Conservation (phyloP, 2,888 invertebrate species). For the Stegophylla sp. region DNA sequence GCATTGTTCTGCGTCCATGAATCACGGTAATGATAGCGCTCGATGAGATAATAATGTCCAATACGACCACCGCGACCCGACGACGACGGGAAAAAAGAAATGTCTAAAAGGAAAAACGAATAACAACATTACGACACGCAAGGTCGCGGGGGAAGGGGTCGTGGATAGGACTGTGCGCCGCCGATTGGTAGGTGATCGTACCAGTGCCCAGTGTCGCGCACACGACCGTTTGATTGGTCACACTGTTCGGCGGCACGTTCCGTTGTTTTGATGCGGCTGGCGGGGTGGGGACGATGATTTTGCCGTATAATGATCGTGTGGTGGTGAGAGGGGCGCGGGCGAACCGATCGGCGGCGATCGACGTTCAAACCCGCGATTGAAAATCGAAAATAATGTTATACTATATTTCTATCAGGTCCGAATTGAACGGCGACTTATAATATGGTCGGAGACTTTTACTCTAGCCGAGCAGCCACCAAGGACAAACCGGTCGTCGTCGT, state of each 20-base stretch:
- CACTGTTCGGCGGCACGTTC: background rate
- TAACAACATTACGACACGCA: background rate
- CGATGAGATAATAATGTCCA: conserved; percentile 28
- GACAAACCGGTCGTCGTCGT: background rate
- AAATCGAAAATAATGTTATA: no score
- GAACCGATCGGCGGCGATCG: background rate
- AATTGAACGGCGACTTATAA: no score
- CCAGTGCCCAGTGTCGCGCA: background rate
- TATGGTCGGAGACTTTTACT: no score
- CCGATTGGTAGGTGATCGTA: background rate
- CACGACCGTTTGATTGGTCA: background rate
- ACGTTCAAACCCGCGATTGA: no score
- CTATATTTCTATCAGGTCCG: no score
- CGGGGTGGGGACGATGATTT: background rate
- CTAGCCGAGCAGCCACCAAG: no score
- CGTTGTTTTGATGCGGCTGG: background rate
- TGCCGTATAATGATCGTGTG: background rate
- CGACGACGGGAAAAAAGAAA: background rate
- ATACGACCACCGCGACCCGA: background rate
- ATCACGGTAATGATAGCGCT: conserved; percentile 23
- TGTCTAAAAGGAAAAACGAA: background rate
- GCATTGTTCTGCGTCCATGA: background rate
- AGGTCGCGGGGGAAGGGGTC: background rate
- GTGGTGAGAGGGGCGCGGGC: background rate
- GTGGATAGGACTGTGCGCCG: background rate